Evolutionary conservation across 2,113 vertebrate genomes (phyloP).

Genomic region (Periophthalmodon schlosseri): DNA sequence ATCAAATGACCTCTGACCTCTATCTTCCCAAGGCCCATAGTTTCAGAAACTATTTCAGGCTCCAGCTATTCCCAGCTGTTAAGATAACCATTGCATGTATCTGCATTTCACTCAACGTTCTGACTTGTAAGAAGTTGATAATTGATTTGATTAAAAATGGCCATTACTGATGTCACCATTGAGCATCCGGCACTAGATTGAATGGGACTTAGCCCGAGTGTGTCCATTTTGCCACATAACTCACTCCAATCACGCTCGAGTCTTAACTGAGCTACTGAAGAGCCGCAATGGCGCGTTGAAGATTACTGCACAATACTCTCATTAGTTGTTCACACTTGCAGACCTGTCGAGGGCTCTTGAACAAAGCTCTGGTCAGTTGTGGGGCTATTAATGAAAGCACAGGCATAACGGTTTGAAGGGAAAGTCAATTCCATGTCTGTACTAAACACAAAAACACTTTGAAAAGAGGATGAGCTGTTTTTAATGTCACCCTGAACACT

Average conservation of each 20-base stretch:
- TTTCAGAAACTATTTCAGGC: too few relatives aligned
- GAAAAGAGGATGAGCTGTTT: slow-evolving; percentile 34
- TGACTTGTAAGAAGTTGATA: slow-evolving; percentile 57
- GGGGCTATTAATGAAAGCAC: slow-evolving; percentile 56
- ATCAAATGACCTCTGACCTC: too few relatives aligned
- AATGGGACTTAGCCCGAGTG: slow-evolving; percentile 66
- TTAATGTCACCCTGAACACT: slow-evolving; percentile 20
- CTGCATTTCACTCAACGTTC: neutral
- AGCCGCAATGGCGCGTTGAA: slow-evolving; percentile 50
- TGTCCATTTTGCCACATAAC: slow-evolving; percentile 71
- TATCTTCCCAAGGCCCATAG: too few relatives aligned
- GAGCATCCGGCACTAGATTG: slow-evolving; percentile 43
- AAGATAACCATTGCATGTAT: neutral
- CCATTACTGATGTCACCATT: slow-evolving; percentile 40
- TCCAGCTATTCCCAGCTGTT: too few relatives aligned
- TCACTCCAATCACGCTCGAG: slow-evolving; percentile 64
- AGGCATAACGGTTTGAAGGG: slow-evolving; percentile 33
- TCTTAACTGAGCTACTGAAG: slow-evolving; percentile 42
- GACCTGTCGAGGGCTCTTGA: slow-evolving; percentile 69
- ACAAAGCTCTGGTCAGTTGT: slow-evolving; percentile 52
- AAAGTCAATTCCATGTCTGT: slow-evolving; percentile 43
- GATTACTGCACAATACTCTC: slow-evolving; percentile 68
- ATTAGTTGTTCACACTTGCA: slow-evolving; percentile 68
- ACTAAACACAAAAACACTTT: slow-evolving; percentile 32
- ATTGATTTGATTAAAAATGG: slow-evolving; percentile 29